These are phyloP conservation scores for Therioaphis trifolii DNA, from an alignment of 2,888 invertebrate genomes.

Conservation along the genomic window DNA sequence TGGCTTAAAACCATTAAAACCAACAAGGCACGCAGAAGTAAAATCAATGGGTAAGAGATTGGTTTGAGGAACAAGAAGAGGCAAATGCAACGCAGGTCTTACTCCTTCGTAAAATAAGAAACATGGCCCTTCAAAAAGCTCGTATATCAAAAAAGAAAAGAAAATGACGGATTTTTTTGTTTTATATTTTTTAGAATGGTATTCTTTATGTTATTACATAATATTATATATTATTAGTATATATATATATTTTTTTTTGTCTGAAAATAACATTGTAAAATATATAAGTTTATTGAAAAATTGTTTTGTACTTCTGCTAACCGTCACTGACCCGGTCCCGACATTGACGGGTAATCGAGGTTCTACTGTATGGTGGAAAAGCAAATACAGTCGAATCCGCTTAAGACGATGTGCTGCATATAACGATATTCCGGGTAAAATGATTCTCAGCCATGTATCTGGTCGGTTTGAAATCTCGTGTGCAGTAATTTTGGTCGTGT, in stretches of 20 bases:
- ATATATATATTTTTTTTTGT: too few species aligned
- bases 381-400: too few species aligned
- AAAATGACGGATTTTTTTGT: too few species aligned
- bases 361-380: neutral
- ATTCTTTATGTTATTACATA: too few species aligned
- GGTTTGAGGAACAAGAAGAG: conserved; percentile 5
- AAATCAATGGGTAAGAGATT: neutral
- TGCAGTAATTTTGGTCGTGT: too few species aligned
- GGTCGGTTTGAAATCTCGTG: too few species aligned
- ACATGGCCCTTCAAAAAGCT: neutral
- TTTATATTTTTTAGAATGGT: too few species aligned
- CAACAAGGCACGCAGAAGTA: neutral
- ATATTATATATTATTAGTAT: too few species aligned
- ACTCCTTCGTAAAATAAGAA: conserved; percentile 3
- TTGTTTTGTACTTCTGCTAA: neutral
- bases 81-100: conserved; percentile 5
- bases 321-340: neutral
- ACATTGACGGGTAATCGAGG: neutral
- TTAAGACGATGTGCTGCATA: too few species aligned
- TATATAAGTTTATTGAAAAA: neutral
- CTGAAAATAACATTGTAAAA: too few species aligned
- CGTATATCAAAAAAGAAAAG: neutral
- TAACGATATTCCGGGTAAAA: too few species aligned
- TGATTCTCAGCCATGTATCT: too few species aligned
- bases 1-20: neutral